These are phyloP conservation scores for Sander lucioperca DNA, from an alignment of 2,113 vertebrate species.

Conservation along the genomic window DNA sequence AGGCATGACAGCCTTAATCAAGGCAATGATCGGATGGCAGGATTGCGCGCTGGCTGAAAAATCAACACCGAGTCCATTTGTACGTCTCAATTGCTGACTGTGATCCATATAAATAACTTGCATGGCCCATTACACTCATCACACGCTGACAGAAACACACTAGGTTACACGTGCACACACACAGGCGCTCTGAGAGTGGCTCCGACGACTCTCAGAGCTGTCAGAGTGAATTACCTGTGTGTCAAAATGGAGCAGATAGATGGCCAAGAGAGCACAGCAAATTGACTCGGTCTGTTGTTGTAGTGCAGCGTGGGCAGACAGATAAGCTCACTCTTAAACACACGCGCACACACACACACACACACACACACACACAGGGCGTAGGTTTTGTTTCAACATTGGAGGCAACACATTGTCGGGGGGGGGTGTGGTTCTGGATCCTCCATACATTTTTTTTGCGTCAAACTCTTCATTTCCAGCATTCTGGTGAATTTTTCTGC, in stretches of 20 bases:
- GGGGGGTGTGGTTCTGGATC: too few relatives aligned
- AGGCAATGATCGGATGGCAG: constrained; percentile 56
- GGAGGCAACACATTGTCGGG: too few relatives aligned
- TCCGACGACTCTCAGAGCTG: constrained; percentile 35
- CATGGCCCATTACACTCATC: constrained; percentile 75
- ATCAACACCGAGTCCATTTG: constrained; percentile 70
- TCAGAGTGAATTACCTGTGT: constrained; percentile 70
- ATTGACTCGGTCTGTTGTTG: constrained; percentile 68
- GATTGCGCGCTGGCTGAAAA: constrained; percentile 43
- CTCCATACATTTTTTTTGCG: too few relatives aligned
- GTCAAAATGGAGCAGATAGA: constrained; percentile 68
- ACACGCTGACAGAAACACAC: constrained; percentile 55
- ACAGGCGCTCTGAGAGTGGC: constrained; percentile 13
- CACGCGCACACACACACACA: background rate
- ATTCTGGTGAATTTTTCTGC: too few relatives aligned
- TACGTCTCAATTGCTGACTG: constrained; percentile 63
- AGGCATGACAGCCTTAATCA: constrained; percentile 72
- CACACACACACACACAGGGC: too few relatives aligned
- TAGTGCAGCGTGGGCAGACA: constrained; percentile 21
- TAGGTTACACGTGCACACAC: constrained; percentile 21
- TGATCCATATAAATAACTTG: constrained; percentile 71
- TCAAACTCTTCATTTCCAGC: too few relatives aligned
- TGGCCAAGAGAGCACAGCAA: constrained; percentile 62
- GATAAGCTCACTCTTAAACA: background rate
- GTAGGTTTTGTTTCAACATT: too few relatives aligned